phyloP scores from a whole-genome alignment of 2,888 invertebrate genomes.

The Frankliniella intonsa region DNA sequence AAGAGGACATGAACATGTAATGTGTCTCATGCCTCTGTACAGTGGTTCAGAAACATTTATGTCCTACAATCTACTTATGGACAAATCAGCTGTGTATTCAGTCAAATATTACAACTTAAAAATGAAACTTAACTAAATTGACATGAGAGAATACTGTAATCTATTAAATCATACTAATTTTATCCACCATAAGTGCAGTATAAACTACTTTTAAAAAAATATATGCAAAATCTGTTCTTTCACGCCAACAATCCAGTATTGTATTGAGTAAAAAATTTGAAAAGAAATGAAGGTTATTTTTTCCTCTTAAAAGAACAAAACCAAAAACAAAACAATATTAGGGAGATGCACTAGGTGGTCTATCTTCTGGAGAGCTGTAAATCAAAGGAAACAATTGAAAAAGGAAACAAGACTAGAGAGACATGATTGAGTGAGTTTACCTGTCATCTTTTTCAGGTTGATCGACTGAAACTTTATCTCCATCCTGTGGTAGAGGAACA shows the following conservation, averaged over 20 bases:
- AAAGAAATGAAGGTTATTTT: not conserved
- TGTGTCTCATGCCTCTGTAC: not conserved
- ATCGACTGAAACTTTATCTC: not conserved
- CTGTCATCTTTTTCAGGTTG: constrained; percentile 17
- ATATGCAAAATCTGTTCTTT: not conserved
- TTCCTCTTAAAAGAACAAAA: not conserved
- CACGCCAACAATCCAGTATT: not conserved
- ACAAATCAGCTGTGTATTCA: not conserved
- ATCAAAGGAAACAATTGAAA: not conserved
- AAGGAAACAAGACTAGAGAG: not conserved
- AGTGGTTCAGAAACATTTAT: not conserved
- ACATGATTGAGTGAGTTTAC: not conserved
- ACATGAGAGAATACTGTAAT: not conserved
- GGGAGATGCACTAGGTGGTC: not conserved
- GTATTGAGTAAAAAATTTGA: no score
- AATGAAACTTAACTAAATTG: not conserved
- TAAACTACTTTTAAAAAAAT: not conserved
- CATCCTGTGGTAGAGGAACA: not conserved
- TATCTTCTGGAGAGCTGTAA: not conserved
- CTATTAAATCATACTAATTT: not conserved
- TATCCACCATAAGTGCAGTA: not conserved
- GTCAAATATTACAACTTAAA: not conserved
- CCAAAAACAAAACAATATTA: not conserved
- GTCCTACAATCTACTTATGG: not conserved
- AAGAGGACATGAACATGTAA: not conserved